These are phyloP conservation scores for Saiga tatarica DNA, from an alignment of 2,113 vertebrate genomes.

Conservation along the genomic window DNA sequence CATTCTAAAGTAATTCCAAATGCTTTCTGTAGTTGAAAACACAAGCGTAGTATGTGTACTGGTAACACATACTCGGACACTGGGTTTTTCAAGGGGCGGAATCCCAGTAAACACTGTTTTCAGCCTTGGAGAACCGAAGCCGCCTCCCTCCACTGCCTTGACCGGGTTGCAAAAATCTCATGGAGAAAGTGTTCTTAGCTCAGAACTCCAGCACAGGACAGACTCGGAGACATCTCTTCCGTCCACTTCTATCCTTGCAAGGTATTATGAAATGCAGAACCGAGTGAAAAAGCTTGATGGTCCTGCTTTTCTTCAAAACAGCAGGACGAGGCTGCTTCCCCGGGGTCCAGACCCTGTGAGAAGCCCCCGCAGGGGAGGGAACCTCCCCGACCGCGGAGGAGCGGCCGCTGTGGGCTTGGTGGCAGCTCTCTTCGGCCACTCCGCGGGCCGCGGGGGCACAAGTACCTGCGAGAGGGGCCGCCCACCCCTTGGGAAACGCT, in stretches of 20 bases:
- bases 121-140: neutral
- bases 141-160: neutral
- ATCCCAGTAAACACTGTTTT: neutral
- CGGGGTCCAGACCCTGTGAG: neutral
- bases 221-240: neutral
- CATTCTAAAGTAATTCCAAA: neutral
- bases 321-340: slow-evolving; percentile 21
- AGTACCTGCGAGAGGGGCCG: slow-evolving; percentile 86
- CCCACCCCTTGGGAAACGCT: slow-evolving; percentile 83
- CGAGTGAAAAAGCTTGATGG: slow-evolving; percentile 40
- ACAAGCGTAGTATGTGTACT: neutral
- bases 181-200: neutral
- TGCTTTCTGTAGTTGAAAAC: neutral
- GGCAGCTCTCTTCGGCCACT: neutral
- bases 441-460: neutral
- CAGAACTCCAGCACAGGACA: neutral
- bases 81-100: neutral
- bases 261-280: neutral
- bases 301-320: slow-evolving; percentile 32
- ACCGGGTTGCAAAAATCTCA: neutral
- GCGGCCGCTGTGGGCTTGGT: neutral
- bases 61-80: neutral
- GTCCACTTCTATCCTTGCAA: neutral
- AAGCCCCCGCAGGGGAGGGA: neutral
- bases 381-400: neutral